A percentile compares a stretch with the other conserved stretches of the same genome.
phyloP scores from a whole-genome alignment of 2,113 vertebrate genomes.

The Nothocercus julius region DNA sequence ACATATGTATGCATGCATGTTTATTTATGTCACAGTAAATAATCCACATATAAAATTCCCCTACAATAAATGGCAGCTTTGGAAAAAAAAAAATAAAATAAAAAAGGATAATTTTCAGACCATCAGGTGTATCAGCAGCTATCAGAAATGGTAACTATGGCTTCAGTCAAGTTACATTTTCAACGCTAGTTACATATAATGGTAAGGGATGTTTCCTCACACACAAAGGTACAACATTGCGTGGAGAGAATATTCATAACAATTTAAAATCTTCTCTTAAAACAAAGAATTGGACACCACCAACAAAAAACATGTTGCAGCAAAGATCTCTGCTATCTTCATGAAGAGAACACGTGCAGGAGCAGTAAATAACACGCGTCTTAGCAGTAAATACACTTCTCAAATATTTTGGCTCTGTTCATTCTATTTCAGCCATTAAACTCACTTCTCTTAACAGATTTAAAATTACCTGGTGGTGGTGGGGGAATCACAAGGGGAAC shows the following conservation, averaged over 20 bases:
- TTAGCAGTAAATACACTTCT: not conserved
- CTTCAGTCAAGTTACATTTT: not conserved
- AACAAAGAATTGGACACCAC: not conserved
- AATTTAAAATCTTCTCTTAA: slow-evolving; percentile 3
- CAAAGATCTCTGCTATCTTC: not conserved
- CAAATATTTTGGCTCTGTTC: not conserved
- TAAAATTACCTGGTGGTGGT: not conserved
- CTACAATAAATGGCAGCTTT: not conserved
- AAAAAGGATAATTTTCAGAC: not conserved
- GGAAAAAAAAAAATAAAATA: not conserved
- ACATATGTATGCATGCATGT: not conserved
- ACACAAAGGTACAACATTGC: not conserved
- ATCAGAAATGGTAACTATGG: not conserved
- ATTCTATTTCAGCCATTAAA: not conserved
- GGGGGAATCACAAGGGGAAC: not conserved
- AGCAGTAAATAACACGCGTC: not conserved
- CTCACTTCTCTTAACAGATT: not conserved
- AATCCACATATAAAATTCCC: not conserved
- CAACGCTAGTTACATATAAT: not conserved
- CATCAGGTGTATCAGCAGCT: not conserved
- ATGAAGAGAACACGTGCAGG: not conserved
- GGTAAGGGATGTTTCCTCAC: not conserved
- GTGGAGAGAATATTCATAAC: not conserved
- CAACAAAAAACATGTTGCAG: not conserved
- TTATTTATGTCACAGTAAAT: not conserved